Evolutionary conservation across 1,140 invertebrate genomes (phyloP).

Genomic region (Habropoda laboriosa): DNA sequence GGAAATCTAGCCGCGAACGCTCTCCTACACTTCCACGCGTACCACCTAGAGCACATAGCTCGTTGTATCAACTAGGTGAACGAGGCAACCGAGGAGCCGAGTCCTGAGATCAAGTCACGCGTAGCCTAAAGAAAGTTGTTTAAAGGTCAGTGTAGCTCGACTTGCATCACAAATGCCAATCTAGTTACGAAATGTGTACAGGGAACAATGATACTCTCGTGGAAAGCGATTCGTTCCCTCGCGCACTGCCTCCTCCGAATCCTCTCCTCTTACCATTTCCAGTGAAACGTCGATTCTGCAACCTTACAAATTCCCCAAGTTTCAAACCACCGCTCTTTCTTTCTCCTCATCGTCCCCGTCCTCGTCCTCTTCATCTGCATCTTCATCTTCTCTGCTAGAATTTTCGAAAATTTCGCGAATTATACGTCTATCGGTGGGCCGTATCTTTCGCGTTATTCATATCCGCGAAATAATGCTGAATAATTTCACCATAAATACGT

Average conservation of each 20-base stretch:
- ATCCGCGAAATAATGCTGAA: constrained; percentile 79
- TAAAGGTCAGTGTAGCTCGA: constrained; percentile 74
- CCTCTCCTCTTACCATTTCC: too few relatives aligned
- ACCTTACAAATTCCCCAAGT: too few relatives aligned
- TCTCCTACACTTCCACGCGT: constrained; percentile 1
- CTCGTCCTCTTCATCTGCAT: neutral
- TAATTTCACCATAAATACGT: constrained; percentile 79
- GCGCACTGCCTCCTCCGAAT: neutral
- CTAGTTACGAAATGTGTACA: constrained; percentile 72
- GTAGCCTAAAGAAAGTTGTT: constrained; percentile 74
- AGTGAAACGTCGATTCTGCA: too few relatives aligned
- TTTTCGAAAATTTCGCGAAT: constrained; percentile 35
- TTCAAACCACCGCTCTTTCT: too few relatives aligned
- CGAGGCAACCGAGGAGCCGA: constrained; percentile 65
- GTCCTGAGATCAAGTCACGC: constrained; percentile 70
- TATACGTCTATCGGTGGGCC: constrained; percentile 42
- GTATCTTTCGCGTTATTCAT: constrained; percentile 74
- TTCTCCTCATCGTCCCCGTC: too few relatives aligned
- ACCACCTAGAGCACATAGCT: constrained; percentile 23
- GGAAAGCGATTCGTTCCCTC: constrained; percentile 46
- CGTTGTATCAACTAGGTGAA: constrained; percentile 54
- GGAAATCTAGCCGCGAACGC: neutral
- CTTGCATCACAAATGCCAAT: constrained; percentile 75
- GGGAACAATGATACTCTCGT: constrained; percentile 70
- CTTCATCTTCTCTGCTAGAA: neutral